Evolutionary conservation across 2,888 invertebrate genomes (phyloP).

Genomic region (Baronia brevicornis): DNA sequence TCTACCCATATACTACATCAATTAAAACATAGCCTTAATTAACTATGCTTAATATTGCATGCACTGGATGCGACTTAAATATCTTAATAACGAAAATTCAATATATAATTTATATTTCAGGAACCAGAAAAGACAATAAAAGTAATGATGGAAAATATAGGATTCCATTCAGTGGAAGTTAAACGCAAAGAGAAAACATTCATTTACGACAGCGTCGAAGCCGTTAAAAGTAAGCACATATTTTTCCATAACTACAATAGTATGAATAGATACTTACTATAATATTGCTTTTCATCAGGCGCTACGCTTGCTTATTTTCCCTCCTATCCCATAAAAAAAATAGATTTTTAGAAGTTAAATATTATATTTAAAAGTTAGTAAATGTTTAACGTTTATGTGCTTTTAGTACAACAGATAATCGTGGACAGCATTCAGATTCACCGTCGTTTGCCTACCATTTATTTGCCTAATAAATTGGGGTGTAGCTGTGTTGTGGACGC

Average conservation of each 20-base stretch:
- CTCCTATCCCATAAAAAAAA: too few species aligned
- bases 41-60: not conserved
- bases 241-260: slow-evolving; percentile 1
- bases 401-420: too few species aligned
- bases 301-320: not conserved
- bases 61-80: not conserved
- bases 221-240: slow-evolving; percentile 73
- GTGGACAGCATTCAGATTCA: too few species aligned
- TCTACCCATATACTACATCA: too few species aligned
- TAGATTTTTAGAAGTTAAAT: too few species aligned
- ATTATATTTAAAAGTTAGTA: too few species aligned
- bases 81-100: not conserved
- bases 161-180: slow-evolving; percentile 77
- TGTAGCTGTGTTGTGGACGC: too few species aligned
- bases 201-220: slow-evolving; percentile 72
- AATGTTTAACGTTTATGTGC: too few species aligned
- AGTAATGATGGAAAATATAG: slow-evolving; percentile 71
- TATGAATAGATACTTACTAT: not conserved
- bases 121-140: slow-evolving; percentile 76
- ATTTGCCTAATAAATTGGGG: too few species aligned
- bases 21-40: too few species aligned
- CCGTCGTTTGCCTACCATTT: too few species aligned
- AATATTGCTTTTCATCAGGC: not conserved
- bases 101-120: slow-evolving; percentile 22
- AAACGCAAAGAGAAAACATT: slow-evolving; percentile 75